A percentile compares a stretch with the other conserved stretches of the same genome.
Conservation (phyloP, 2,797 vertebrate species). For the Falco biarmicus region DNA sequence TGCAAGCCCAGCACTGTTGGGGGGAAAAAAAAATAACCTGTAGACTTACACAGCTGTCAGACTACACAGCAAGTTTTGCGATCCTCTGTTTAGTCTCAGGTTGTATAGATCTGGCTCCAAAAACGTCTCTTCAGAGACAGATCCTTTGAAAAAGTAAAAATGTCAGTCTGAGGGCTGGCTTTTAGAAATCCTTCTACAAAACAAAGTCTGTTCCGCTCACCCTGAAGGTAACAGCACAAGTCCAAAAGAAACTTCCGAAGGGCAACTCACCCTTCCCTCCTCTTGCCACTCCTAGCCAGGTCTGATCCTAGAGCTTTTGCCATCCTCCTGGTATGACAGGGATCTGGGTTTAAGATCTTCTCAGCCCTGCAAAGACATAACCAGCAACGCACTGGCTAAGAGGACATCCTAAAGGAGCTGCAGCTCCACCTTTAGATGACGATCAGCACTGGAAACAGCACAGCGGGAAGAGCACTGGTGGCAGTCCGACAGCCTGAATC, state of each 20-base stretch:
- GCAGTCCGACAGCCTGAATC: not conserved
- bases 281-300: not conserved
- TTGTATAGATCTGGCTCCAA: not conserved
- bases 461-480: fast-evolving
- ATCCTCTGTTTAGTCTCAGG: not conserved
- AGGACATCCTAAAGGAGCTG: not conserved
- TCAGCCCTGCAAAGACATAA: not conserved
- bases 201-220: not conserved
- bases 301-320: not conserved
- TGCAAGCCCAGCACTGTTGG: not conserved
- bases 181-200: not conserved
- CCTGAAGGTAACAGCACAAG: not conserved
- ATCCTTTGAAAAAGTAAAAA: not conserved
- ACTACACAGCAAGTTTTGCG: not conserved
- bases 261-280: not conserved
- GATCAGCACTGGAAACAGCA: not conserved
- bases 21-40: not conserved
- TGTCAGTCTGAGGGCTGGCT: not conserved
- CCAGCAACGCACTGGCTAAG: not conserved
- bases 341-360: not conserved
- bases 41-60: not conserved
- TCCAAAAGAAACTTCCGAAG: not conserved
- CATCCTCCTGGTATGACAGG: no score
- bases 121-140: not conserved
- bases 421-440: slow-evolving; percentile 31